These are phyloP conservation scores for Scaptomyza hsui DNA, from an alignment of 1,140 invertebrate species.

Conservation along the genomic window DNA sequence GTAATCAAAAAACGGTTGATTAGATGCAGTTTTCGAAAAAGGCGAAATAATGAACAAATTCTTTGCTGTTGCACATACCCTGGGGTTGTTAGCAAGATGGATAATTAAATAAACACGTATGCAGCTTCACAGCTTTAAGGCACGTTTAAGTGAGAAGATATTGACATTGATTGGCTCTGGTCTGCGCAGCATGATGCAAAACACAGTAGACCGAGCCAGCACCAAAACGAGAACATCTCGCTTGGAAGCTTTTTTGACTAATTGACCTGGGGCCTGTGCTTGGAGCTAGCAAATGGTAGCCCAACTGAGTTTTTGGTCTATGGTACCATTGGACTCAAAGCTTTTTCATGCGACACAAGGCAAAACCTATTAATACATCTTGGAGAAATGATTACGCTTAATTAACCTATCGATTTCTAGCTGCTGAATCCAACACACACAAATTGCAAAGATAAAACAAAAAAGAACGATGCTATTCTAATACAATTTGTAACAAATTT, in stretches of 20 bases:
- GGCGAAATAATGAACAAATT: slow-evolving; percentile 59
- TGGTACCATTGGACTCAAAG: slow-evolving; percentile 23
- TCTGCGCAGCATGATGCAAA: slow-evolving; percentile 28
- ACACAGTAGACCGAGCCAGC: neutral
- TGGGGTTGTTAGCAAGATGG: neutral
- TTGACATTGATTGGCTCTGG: slow-evolving; percentile 51
- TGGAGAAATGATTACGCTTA: slow-evolving; percentile 71
- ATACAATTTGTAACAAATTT: slow-evolving; percentile 27
- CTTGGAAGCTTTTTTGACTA: slow-evolving; percentile 57
- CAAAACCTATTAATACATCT: slow-evolving; percentile 73
- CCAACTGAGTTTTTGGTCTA: slow-evolving; percentile 50
- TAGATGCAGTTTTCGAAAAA: too few species aligned
- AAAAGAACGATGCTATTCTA: neutral
- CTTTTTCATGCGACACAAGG: slow-evolving; percentile 48
- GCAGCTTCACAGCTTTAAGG: slow-evolving; percentile 62
- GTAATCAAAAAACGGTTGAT: too few species aligned
- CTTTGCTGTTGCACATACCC: slow-evolving; percentile 62
- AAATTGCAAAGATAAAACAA: slow-evolving; percentile 7
- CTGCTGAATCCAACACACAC: slow-evolving; percentile 48
- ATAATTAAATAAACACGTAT: slow-evolving; percentile 10
- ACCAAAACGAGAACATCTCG: slow-evolving; percentile 13
- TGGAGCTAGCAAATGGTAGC: slow-evolving; percentile 43
- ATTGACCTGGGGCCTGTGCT: slow-evolving; percentile 63
- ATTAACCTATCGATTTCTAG: slow-evolving; percentile 78
- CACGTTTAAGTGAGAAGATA: slow-evolving; percentile 62